Percentiles rank a stretch among this genome's conserved stretches.
These are phyloP conservation scores for Macquaria australasica DNA, from an alignment of 2,113 vertebrate species.

Conservation along the genomic window DNA sequence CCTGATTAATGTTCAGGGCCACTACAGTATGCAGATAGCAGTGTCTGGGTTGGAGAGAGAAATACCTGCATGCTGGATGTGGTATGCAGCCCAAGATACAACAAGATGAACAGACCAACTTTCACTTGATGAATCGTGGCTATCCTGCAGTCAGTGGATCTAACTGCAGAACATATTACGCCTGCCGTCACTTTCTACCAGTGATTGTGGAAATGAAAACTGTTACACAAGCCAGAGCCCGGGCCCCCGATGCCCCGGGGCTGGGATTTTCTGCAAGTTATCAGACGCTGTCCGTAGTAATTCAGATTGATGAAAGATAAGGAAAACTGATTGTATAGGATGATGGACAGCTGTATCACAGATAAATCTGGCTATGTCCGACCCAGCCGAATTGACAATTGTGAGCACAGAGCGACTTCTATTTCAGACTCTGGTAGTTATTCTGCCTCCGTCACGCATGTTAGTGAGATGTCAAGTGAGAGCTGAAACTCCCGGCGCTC, in stretches of 20 bases:
- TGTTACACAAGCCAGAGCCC: conserved; percentile 7
- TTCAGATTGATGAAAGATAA: conserved; percentile 79
- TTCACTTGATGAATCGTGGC: conserved; percentile 33
- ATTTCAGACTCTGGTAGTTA: conserved; percentile 72
- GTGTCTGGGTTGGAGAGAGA: neutral
- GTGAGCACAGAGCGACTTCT: conserved; percentile 60
- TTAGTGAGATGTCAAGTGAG: conserved; percentile 78
- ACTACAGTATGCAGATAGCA: conserved; percentile 17
- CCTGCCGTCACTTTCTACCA: conserved; percentile 41
- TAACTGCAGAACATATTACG: conserved; percentile 30
- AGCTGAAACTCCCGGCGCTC: conserved; percentile 54
- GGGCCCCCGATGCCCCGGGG: neutral
- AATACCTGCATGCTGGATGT: conserved; percentile 24
- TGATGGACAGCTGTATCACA: conserved; percentile 80
- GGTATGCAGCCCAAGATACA: conserved; percentile 24
- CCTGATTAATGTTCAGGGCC: conserved; percentile 17
- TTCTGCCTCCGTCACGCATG: conserved; percentile 74
- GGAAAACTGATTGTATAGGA: conserved; percentile 72
- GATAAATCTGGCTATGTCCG: conserved; percentile 73
- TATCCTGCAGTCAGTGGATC: conserved; percentile 21
- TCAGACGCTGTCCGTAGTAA: conserved; percentile 70
- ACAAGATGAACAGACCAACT: conserved; percentile 29
- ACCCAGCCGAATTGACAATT: conserved; percentile 70
- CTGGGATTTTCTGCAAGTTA: conserved; percentile 66
- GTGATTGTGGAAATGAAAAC: conserved; percentile 60